These are phyloP conservation scores for Drosophila nigrodunni DNA, from an alignment of 1,140 invertebrate species.

Conservation along the genomic window DNA sequence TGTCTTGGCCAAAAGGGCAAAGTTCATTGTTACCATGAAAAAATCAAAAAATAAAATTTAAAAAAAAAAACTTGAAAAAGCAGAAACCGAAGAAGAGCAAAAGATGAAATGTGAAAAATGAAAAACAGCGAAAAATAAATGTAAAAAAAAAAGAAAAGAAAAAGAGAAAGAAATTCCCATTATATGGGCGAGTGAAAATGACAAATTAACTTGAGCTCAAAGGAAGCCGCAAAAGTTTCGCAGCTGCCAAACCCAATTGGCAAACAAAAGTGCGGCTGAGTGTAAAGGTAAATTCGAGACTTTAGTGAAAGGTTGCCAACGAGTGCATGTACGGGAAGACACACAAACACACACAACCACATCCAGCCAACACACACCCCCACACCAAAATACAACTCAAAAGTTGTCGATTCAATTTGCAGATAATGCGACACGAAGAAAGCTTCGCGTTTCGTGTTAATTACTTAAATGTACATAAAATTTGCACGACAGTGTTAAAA, in stretches of 20 bases:
- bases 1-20: constrained; percentile 43
- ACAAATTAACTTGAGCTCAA: constrained; percentile 74
- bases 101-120: constrained; percentile 28
- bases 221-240: constrained; percentile 52
- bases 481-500: constrained; percentile 37
- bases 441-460: constrained; percentile 40
- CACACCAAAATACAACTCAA: constrained; percentile 1
- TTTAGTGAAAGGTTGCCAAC: constrained; percentile 47
- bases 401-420: constrained; percentile 46
- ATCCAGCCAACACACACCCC: not conserved
- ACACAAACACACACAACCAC: not conserved
- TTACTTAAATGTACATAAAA: constrained; percentile 32
- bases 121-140: constrained; percentile 9
- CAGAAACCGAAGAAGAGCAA: not conserved
- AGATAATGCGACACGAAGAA: constrained; percentile 46
- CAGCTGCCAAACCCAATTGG: constrained; percentile 57
- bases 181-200: constrained; percentile 79
- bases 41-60: constrained; percentile 2
- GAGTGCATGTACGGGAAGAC: constrained; percentile 3
- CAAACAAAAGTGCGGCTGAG: constrained; percentile 55
- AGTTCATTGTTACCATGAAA: constrained; percentile 54
- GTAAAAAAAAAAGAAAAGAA: not conserved
- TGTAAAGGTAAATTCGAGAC: constrained; percentile 54
- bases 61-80: constrained; percentile 2
- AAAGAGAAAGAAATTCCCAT: constrained; percentile 60